Evolutionary conservation across 2,797 vertebrate genomes (phyloP), one percentile per base, ranked within the genome.

Genomic region (Cephalopachus bancanus): DNA sequence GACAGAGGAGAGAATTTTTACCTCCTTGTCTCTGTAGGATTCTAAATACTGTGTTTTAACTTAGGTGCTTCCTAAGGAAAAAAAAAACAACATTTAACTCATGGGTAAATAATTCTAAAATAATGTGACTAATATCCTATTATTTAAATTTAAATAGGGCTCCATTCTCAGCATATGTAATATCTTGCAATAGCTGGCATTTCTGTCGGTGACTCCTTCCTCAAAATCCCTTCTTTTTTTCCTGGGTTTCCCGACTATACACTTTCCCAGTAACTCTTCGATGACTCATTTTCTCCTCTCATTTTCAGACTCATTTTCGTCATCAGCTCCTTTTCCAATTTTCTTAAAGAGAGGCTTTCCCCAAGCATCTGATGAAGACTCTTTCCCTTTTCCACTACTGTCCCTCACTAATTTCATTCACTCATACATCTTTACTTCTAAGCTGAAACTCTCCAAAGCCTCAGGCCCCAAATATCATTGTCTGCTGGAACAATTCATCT

Each of bases 81-180:
- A 83, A 80, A 62, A 37, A 37, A 37, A 37, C n/a, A 15, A 62
- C n/a, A 72, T 51, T 93, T 89, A 95, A 93, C 57, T 89, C 28
- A 44, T 71, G 69, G 81, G 75, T 75, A 87, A 95, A 83, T 78
- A 96, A 95, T 92, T 96, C 72, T 89, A 59, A 90, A 92, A 84
- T 60, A 88, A 59, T 60, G 96, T 67, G 72, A 26, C 6, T 37
- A 75, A 86, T 51, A 17, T 44, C 1, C 28, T 83, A 57, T 30
- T 75, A 91, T 71, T 92, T 87, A 57, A 81, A 72, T 88, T 65
- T 83, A 67, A 96, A 96, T 19, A 75, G 44, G 20, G 3, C 10
- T 59, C 74, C 88, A 7, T 28, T 37, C 65, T 95, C 51, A 49
- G 28, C 83, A 83, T n/a, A 74, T 8, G 93, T 10, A 53, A 4